A percentile compares a stretch with the other conserved stretches of the same genome.
phyloP scores from a whole-genome alignment of 2,113 vertebrate genomes.

The Archilochus colubris region DNA sequence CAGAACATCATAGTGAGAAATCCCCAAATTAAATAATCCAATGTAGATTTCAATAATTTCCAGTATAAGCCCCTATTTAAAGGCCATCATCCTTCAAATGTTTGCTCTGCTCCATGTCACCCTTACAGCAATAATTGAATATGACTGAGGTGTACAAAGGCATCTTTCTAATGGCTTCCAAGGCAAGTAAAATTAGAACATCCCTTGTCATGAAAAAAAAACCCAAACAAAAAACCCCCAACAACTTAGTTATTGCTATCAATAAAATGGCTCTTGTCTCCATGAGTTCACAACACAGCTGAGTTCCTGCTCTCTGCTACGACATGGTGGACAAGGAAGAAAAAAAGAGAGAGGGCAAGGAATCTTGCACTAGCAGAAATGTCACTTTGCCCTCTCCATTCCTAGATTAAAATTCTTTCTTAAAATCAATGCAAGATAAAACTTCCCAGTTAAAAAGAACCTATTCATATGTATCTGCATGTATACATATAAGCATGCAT shows the following conservation, averaged over 20 bases:
- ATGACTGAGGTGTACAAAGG: background rate
- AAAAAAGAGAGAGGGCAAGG: background rate
- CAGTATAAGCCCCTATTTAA: background rate
- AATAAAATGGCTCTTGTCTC: background rate
- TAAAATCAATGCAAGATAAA: background rate
- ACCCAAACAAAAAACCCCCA: no score
- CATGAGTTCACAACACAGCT: background rate
- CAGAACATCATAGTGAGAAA: background rate
- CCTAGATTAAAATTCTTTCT: background rate
- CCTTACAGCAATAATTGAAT: background rate
- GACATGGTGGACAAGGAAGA: background rate
- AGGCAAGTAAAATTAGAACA: background rate
- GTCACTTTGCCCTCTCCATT: background rate
- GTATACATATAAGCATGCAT: background rate
- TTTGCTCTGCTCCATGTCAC: background rate
- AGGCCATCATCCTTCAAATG: background rate
- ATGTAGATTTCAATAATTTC: background rate
- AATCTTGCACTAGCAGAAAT: background rate
- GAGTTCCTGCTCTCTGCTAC: background rate
- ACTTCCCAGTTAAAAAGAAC: background rate
- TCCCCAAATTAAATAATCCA: background rate
- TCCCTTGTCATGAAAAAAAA: background rate
- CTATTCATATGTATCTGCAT: background rate
- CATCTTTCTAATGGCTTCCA: background rate
- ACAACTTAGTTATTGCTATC: background rate